Percentiles rank a stretch among this genome's conserved stretches.
Conservation (phyloP, 2,888 invertebrate species). For the Schrankia costaestrigalis region DNA sequence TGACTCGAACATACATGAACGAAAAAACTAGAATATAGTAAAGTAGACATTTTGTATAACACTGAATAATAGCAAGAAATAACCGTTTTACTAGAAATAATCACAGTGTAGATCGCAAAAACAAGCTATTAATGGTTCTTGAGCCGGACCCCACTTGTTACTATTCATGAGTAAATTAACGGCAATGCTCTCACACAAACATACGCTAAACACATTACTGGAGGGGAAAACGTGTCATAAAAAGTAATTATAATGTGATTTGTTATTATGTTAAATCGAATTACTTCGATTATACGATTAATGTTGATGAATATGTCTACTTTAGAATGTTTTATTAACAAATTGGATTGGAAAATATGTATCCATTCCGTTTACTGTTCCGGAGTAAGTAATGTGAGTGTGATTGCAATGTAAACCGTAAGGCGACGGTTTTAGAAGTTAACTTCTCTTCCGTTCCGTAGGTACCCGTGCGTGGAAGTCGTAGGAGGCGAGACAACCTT, state of each 20-base stretch:
- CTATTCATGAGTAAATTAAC: slow-evolving; percentile 72
- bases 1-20: slow-evolving; percentile 34
- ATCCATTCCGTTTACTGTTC: too few species aligned
- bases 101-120: slow-evolving; percentile 70
- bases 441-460: too few species aligned
- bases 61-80: slow-evolving; percentile 67
- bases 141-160: slow-evolving; percentile 54
- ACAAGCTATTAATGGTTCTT: slow-evolving; percentile 61
- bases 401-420: too few species aligned
- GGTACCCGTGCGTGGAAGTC: too few species aligned
- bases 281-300: slow-evolving; percentile 11
- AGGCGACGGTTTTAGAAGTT: too few species aligned
- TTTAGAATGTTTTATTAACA: not conserved
- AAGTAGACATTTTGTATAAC: slow-evolving; percentile 65
- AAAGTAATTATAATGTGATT: slow-evolving; percentile 35
- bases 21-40: slow-evolving; percentile 53
- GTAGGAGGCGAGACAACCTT: too few species aligned
- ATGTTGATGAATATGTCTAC: too few species aligned
- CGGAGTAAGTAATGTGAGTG: too few species aligned
- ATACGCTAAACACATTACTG: slow-evolving; percentile 37
- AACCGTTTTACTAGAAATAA: slow-evolving; percentile 72
- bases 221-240: slow-evolving; percentile 31
- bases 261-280: slow-evolving; percentile 21
- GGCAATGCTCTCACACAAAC: slow-evolving; percentile 44
- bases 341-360: not conserved